Base-by-base conservation (phyloP, 2,797 vertebrate genomes). In the Perdix hodgsoniae region DNA sequence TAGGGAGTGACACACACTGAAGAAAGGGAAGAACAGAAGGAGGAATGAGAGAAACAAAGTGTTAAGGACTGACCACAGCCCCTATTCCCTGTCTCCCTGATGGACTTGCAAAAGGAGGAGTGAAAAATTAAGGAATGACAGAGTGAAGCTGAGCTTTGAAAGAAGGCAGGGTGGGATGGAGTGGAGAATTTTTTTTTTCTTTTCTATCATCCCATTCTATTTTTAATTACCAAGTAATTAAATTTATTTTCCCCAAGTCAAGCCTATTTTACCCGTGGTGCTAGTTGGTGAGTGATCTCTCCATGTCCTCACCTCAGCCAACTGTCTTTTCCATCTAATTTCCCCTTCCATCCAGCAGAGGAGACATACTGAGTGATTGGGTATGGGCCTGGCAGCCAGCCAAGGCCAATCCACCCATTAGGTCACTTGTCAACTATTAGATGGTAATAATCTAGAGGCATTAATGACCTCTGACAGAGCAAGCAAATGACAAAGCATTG, bases 151-250 rank as follows among this genome's bases (percentile, higher is more conserved):
- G 11, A 78, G 21, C 17, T 39, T 74, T 18, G 10, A 21, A 78
- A 63, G 11, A 52, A 50, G 15, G 17, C 26, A 35, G 12, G 15
- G 1, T 21, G 7, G 5, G 6, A 4, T 15, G 4, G 2, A 26
- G 26, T 13, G 19, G 8, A 12, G 3, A 42, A 54, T 29, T 37
- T 83, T 74, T 50, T 47, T 64, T 74, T 83, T 9, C 2, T 44
- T 18, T 42, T 9, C 8, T 42, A 59, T 5, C 14, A 39, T 12
- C 10, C 17, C 35, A 29, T 7, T 64, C 23, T 57, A 50, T n/a
- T 64, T 79, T 35, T 40, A 69, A 59, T 47, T 70, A 16, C 10
- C 23, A 74, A 54, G 29, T 19, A 42, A 79, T 18, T 61, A n/a
- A 77, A 66, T 7, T 23, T 31, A 40, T 69, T 67, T 74, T 74